Evolutionary conservation across 2,113 vertebrate genomes (phyloP), one percentile per base, ranked within the genome.

Genomic region (Megaptera novaeangliae): DNA sequence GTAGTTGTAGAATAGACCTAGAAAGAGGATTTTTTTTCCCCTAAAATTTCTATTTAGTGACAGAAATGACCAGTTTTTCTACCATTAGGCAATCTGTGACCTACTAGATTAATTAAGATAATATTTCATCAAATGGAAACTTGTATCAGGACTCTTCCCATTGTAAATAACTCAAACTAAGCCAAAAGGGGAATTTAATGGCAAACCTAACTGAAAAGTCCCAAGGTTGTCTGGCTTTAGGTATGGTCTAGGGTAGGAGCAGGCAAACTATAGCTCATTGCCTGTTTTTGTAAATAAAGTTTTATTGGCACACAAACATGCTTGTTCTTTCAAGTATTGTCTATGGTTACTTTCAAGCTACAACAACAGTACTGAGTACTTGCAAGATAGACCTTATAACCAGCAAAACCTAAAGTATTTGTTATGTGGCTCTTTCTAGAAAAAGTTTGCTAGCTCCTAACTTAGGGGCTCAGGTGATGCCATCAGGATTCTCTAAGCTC

Each of bases 41-140:
- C 74, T 2, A 25, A 25, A 84, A 57, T 69, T 91, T 94, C 57
- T 44, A 52, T 49, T 49, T 69, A 34, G 21, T 83, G 68, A 91
- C 8, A 93, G 71, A n/a, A 96, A 75, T 78, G 85, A n/a, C 63
- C 46, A 72, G 2, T 88, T 82, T 92, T 29, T 86, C 55, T 91
- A 74, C 66, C 71, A 84, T 89, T 15, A 92, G 36, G 57, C 31
- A 82, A 71, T 71, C 61, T 86, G 49, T 88, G 39, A 57, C 72
- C 44, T 57, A 11, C 29, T 69, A 89, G 55, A 63, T 88, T 64
- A 81, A 93, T 72, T 63, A 83, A 44, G 27, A n/a, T 66, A 21
- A 69, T 71, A 55, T 74, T 91, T 96, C 88, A 95, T 96, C 55
- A 36, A 72, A 89, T 66, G 57, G 61, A 94, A 83, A 61, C 7